These are phyloP conservation scores for Scaptomyza tumidula DNA, from an alignment of 2,888 invertebrate species.

Conservation along the genomic window DNA sequence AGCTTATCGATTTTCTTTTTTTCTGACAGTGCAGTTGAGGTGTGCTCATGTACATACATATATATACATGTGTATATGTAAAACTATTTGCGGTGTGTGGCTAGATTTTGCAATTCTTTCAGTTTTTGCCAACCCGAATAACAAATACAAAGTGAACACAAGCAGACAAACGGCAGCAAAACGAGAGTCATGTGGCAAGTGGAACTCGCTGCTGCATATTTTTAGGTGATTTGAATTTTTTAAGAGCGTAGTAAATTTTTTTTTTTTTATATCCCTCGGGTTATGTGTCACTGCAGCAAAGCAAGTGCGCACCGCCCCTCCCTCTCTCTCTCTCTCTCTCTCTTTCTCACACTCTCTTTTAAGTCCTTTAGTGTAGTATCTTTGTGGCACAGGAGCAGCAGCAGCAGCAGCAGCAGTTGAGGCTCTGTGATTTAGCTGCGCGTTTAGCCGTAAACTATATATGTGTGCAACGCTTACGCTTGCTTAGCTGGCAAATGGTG, in stretches of 20 bases:
- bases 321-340: background rate
- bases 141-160: slow-evolving; percentile 49
- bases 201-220: slow-evolving; percentile 62
- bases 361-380: background rate
- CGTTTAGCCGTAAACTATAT: slow-evolving; percentile 41
- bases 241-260: slow-evolving; percentile 63
- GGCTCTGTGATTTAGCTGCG: slow-evolving; percentile 29
- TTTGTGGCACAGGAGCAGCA: background rate
- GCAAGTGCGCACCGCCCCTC: background rate
- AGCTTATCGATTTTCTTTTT: too few relatives aligned
- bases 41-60: background rate
- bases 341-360: background rate
- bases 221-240: slow-evolving; percentile 77
- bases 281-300: slow-evolving; percentile 62
- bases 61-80: background rate
- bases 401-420: background rate
- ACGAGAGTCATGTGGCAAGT: slow-evolving; percentile 16
- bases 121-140: slow-evolving; percentile 14
- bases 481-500: slow-evolving; percentile 54
- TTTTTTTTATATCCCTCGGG: slow-evolving; percentile 64
- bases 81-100: slow-evolving; percentile 22
- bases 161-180: slow-evolving; percentile 1
- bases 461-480: slow-evolving; percentile 34
- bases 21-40: background rate
- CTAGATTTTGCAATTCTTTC: slow-evolving; percentile 38